Evolutionary conservation across 2,113 vertebrate species (phyloP), one percentile per base, ranked within the genome.

Genomic region (Gadus chalcogrammus): DNA sequence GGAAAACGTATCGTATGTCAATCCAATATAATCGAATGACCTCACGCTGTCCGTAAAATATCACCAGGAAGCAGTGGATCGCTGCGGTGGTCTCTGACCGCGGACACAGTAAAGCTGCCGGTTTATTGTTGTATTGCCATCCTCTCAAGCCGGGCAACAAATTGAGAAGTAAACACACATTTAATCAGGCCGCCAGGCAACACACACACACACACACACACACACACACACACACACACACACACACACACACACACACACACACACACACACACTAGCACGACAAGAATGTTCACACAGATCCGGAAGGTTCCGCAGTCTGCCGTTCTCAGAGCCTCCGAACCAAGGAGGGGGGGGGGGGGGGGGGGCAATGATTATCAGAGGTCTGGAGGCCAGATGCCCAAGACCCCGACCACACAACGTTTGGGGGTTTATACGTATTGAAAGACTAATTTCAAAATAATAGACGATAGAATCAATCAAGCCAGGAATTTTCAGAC

Each of bases 231-330:
- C 42, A 48, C 55, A 48, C 42, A 1, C 20, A 20, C 20, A 20
- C 20, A 1, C 20, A 20, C 20, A 20, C 20, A 20, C 20, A 20
- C 20, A 20, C 20, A 20, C 20, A 20, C 20, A 20, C 20, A 20
- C 20, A 20, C 20, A 20, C 20, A 20, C 20, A 20, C 20, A 20
- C 20, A 20, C 20, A 81, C 61, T 64, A 84, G 74, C 75, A 78
- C 20, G 82, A 81, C 79, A 88, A 81, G 78, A 88, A 86, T 81
- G 88, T 90, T 89, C 88, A 81, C 89, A 89, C 84, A 87, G 84
- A 74, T 79, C 62, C 81, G 74, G 76, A 76, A 72, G 75, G 80
- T 84, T 61, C 74, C 70, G 58, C 53, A 67, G 70, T 48, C 42
- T 48, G 42, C 12, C 83, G 70, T 53, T 70, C 82, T 60, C 76